Percentiles rank a stretch among this genome's conserved stretches.
Evolutionary conservation across 2,113 vertebrate species (phyloP).

Genomic region (Mormoops blainvillei): DNA sequence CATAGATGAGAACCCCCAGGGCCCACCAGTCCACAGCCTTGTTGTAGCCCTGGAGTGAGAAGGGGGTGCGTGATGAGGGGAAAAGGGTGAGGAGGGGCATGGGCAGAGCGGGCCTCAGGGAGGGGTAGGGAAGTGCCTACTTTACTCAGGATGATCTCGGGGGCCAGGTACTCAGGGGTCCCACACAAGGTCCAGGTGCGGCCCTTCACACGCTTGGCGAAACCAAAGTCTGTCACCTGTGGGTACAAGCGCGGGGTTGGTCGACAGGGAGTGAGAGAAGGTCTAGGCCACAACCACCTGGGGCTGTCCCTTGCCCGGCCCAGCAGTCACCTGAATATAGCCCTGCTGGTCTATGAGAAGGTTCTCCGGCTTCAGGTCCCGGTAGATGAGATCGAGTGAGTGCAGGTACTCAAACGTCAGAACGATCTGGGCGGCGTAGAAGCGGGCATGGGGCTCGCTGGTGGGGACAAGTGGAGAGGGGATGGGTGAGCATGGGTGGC

Average conservation of each 20-base stretch:
- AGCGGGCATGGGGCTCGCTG: conserved; percentile 94
- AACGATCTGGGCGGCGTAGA: conserved; percentile 95
- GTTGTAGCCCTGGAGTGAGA: conserved; percentile 85
- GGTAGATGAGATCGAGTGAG: conserved; percentile 94
- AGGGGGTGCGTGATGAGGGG: neutral
- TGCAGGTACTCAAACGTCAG: conserved; percentile 96
- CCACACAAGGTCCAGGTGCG: conserved; percentile 95
- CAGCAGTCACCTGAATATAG: conserved; percentile 85
- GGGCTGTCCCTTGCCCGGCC: neutral
- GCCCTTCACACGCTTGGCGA: conserved; percentile 94
- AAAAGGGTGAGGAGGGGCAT: neutral
- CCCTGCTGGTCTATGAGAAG: conserved; percentile 95
- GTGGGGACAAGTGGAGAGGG: neutral
- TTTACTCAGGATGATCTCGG: conserved; percentile 94
- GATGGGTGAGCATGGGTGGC: neutral
- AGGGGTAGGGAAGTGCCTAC: neutral
- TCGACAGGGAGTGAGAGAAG: neutral
- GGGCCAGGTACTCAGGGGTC: conserved; percentile 93
- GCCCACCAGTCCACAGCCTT: conserved; percentile 97
- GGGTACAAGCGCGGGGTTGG: neutral
- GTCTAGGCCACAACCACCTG: neutral
- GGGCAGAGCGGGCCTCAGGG: neutral
- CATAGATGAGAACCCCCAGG: conserved; percentile 92
- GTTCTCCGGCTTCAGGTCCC: conserved; percentile 95
- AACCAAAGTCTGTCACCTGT: conserved; percentile 93